These are phyloP conservation scores for Hipparchia semele DNA, from an alignment of 2,888 invertebrate species.

Conservation along the genomic window DNA sequence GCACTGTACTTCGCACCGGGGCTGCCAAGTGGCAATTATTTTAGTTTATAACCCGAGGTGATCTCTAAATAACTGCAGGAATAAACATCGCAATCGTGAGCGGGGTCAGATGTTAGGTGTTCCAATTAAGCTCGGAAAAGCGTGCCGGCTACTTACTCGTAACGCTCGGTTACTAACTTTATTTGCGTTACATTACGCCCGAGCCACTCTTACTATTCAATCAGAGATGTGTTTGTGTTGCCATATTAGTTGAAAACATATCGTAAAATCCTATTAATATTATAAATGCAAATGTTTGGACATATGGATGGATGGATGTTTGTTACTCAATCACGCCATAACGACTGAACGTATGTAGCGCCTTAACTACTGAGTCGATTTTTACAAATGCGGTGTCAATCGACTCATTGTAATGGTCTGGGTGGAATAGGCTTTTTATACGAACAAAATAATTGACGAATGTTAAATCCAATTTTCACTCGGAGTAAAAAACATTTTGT, in stretches of 20 bases:
- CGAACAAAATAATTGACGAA: no score
- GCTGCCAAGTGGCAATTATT: constrained; percentile 14
- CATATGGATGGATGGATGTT: no score
- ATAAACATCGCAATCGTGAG: constrained; percentile 15
- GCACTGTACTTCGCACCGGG: constrained; percentile 11
- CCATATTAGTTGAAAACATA: not conserved
- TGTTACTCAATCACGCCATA: no score
- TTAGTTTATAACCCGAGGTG: constrained; percentile 14
- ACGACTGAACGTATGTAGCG: no score
- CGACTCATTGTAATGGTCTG: no score
- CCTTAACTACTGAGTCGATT: no score
- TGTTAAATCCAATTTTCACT: no score
- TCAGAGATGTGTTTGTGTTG: not conserved
- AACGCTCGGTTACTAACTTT: constrained; percentile 33
- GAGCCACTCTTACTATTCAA: not conserved
- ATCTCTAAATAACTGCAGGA: constrained; percentile 27
- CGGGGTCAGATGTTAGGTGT: constrained; percentile 39
- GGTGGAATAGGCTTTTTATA: no score
- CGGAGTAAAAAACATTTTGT: no score
- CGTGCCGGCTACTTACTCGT: constrained; percentile 18
- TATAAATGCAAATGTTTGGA: no score
- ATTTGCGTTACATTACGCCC: constrained; percentile 21
- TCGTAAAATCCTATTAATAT: not conserved
- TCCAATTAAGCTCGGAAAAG: constrained; percentile 37
- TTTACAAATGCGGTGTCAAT: no score